Conservation (phyloP, 2,888 invertebrate species). For the Epinotia nisella region DNA sequence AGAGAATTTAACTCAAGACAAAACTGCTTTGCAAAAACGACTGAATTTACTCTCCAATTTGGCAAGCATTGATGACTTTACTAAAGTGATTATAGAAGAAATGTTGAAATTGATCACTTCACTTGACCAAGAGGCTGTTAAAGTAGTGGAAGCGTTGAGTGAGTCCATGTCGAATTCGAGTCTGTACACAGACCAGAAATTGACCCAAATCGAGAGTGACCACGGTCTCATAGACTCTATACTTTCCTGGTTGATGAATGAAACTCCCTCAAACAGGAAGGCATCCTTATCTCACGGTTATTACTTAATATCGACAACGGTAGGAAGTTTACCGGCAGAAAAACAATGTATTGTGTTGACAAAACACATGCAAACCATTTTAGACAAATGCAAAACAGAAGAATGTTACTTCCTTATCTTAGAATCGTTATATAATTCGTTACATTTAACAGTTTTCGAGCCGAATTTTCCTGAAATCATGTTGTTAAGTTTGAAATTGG, state of each 20-base stretch:
- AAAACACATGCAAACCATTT: constrained; percentile 61
- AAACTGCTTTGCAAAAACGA: constrained; percentile 65
- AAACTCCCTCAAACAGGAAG: constrained; percentile 57
- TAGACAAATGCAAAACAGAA: constrained; percentile 61
- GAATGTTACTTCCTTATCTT: constrained; percentile 71
- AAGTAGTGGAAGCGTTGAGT: constrained; percentile 69
- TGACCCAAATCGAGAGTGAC: constrained; percentile 75
- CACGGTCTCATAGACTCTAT: constrained; percentile 73
- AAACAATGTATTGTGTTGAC: constrained; percentile 64
- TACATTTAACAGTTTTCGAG: constrained; percentile 71
- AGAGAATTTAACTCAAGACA: constrained; percentile 64
- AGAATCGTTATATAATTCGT: constrained; percentile 81
- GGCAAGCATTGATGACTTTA: constrained; percentile 79
- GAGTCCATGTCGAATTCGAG: constrained; percentile 66
- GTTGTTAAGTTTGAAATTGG: constrained; percentile 63
- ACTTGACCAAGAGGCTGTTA: constrained; percentile 60
- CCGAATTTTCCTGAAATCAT: constrained; percentile 67
- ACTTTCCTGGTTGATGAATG: constrained; percentile 67
- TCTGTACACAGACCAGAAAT: constrained; percentile 67
- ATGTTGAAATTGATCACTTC: constrained; percentile 69
- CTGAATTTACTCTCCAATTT: constrained; percentile 77
- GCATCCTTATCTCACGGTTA: constrained; percentile 65
- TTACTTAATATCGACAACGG: constrained; percentile 67
- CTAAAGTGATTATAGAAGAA: constrained; percentile 73
- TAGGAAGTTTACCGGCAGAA: constrained; percentile 65